Percentiles rank a stretch among this genome's conserved stretches.
Conservation (phyloP, 2,113 vertebrate species). For the Muntiacus muntjak region DNA sequence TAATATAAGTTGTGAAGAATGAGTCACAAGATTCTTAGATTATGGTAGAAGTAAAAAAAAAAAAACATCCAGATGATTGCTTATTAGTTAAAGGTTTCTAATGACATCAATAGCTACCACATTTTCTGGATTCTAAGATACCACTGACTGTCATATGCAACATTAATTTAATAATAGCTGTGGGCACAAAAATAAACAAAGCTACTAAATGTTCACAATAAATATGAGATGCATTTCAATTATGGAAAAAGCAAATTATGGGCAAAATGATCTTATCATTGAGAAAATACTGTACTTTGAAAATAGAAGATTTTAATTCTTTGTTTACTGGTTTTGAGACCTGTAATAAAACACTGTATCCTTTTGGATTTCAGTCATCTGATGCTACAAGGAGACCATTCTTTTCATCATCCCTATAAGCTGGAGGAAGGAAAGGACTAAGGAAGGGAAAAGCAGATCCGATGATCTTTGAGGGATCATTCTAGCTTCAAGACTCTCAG, state of each 20-base stretch:
- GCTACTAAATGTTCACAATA: background rate
- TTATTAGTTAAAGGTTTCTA: background rate
- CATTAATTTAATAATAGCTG: slow-evolving; percentile 13
- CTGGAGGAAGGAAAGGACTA: background rate
- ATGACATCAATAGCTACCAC: background rate
- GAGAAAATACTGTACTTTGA: background rate
- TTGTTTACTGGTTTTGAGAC: background rate
- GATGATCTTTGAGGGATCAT: background rate
- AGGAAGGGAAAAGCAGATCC: background rate
- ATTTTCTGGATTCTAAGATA: slow-evolving; percentile 13
- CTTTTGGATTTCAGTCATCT: background rate
- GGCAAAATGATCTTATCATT: background rate
- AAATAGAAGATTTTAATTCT: background rate
- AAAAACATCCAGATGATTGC: background rate
- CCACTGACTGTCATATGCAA: background rate
- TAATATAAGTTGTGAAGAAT: background rate
- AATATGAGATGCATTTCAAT: background rate
- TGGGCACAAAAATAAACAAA: background rate
- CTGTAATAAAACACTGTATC: background rate
- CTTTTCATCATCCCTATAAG: background rate
- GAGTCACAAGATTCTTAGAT: background rate
- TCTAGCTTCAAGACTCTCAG: background rate
- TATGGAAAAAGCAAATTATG: background rate
- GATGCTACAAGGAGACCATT: background rate
- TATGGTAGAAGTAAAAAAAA: background rate